Conservation (phyloP, 2,113 vertebrate genomes). For the Tyto alba region DNA sequence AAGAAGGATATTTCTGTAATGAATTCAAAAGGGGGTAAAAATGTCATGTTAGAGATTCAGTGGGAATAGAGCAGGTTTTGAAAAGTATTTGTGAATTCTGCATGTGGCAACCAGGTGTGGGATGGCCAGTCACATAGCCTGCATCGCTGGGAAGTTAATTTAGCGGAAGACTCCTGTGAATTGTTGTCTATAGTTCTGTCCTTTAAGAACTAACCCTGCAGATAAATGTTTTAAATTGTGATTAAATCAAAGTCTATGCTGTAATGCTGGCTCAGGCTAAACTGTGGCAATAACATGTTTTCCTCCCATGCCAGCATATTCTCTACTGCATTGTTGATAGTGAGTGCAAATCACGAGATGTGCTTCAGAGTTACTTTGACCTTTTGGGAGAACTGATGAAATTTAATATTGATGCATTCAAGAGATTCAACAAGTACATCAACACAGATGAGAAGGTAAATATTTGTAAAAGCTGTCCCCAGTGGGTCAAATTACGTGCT, state of each 20-base stretch:
- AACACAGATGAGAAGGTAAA: conserved; percentile 96
- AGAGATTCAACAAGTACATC: conserved; percentile 98
- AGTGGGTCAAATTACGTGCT: not conserved
- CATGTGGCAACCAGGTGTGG: not conserved
- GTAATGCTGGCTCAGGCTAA: not conserved
- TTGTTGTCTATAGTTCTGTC: not conserved
- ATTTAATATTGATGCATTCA: conserved; percentile 98
- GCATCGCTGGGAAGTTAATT: not conserved
- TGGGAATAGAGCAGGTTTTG: not conserved
- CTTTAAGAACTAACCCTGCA: not conserved
- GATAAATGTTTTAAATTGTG: not conserved
- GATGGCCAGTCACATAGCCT: not conserved
- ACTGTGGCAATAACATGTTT: not conserved
- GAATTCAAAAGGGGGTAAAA: not conserved
- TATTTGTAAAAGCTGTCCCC: not conserved
- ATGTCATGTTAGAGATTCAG: not conserved
- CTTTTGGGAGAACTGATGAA: conserved; percentile 98
- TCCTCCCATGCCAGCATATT: conserved; percentile 81
- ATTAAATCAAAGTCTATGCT: not conserved
- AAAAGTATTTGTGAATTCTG: not conserved
- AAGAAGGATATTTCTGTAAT: not conserved
- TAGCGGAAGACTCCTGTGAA: not conserved
- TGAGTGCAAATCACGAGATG: conserved; percentile 93
- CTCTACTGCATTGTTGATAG: conserved; percentile 99
- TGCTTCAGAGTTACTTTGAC: conserved; percentile 98